A percentile compares a stretch with the other conserved stretches of the same genome.
Evolutionary conservation across 2,113 vertebrate genomes (phyloP).

Genomic region (Stegostoma tigrinum): DNA sequence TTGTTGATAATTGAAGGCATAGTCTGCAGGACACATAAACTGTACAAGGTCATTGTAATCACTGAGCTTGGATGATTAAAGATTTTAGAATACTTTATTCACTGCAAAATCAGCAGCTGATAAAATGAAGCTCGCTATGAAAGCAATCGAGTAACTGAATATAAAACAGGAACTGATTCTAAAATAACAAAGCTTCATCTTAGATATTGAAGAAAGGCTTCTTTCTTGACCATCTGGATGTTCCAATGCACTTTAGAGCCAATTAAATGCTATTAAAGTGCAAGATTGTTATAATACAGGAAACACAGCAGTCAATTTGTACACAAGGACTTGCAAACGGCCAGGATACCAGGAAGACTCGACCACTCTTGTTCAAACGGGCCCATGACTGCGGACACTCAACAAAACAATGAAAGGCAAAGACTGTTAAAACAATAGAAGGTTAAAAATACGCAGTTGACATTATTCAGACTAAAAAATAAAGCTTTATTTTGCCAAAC

Average conservation of each 20-base stretch:
- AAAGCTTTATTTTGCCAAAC: no score
- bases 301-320: background rate
- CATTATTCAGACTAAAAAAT: no score
- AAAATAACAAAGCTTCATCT: background rate
- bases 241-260: background rate
- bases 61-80: background rate
- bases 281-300: background rate
- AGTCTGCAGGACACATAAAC: background rate
- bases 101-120: background rate
- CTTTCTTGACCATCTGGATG: background rate
- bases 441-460: no score
- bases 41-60: background rate
- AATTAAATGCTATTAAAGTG: background rate
- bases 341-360: background rate
- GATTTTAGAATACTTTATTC: background rate
- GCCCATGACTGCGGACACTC: background rate
- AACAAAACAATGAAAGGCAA: no score
- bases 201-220: background rate
- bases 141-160: background rate
- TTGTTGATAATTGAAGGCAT: background rate
- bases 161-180: background rate
- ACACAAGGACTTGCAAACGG: background rate
- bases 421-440: no score
- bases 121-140: background rate
- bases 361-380: background rate